A percentile compares a stretch with the other conserved stretches of the same genome.
These are phyloP conservation scores for Aplocera efformata DNA, from an alignment of 2,888 invertebrate genomes.

Conservation along the genomic window DNA sequence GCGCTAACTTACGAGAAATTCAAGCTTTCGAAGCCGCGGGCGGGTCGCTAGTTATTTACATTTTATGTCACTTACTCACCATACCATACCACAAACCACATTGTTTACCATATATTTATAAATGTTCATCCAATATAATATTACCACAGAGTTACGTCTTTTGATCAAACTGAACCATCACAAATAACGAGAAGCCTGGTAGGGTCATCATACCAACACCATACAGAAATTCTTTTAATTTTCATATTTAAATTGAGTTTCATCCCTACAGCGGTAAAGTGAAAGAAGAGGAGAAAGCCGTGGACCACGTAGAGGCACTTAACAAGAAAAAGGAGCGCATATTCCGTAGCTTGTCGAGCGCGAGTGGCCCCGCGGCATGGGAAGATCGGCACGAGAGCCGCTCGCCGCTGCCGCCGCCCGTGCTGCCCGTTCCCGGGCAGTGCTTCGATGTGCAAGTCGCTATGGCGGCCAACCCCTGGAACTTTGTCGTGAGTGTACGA, in stretches of 20 bases:
- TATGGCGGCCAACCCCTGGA: conserved; percentile 88
- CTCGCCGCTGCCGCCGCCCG: conserved; percentile 52
- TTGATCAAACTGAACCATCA: too few relatives aligned
- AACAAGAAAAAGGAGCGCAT: conserved; percentile 73
- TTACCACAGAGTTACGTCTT: too few relatives aligned
- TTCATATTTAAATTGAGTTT: too few relatives aligned
- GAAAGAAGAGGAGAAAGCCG: conserved; percentile 49
- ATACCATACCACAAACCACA: too few relatives aligned
- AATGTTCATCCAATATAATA: too few relatives aligned
- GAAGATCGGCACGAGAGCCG: conserved; percentile 8
- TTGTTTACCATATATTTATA: too few relatives aligned
- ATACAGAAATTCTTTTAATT: too few relatives aligned
- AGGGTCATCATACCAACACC: too few relatives aligned
- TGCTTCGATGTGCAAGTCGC: conserved; percentile 87
- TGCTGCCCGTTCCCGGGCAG: conserved; percentile 67
- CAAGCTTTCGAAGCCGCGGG: too few relatives aligned
- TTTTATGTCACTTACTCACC: too few relatives aligned
- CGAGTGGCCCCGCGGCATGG: conserved; percentile 13
- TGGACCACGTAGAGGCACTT: conserved; percentile 59
- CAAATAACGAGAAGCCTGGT: too few relatives aligned
- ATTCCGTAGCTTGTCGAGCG: conserved; percentile 50
- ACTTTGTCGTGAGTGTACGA: conserved; percentile 80
- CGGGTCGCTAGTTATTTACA: too few relatives aligned
- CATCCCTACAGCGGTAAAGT: conserved; percentile 44
- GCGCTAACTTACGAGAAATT: not conserved